Conservation (phyloP, 2,888 invertebrate species). For the Timema cristinae region DNA sequence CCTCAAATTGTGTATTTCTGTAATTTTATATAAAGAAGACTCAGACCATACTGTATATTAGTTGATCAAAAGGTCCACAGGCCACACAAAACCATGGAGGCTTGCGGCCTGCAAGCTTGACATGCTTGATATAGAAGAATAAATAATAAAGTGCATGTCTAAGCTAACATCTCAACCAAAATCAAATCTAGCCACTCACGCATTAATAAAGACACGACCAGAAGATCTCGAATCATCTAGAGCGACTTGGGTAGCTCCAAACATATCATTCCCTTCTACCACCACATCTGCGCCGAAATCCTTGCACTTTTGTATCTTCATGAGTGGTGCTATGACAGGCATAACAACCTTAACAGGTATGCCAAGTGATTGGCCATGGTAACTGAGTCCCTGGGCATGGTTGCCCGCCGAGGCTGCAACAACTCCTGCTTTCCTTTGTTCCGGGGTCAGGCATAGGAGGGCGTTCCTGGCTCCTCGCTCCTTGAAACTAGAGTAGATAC, state of each 20-base stretch:
- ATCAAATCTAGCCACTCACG: not conserved
- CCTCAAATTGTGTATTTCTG: too few relatives aligned
- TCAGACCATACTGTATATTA: too few relatives aligned
- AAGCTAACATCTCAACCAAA: too few relatives aligned
- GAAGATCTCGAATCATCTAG: constrained; percentile 42
- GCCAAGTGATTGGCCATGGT: constrained; percentile 50
- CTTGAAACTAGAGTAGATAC: constrained; percentile 46
- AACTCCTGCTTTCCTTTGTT: constrained; percentile 45
- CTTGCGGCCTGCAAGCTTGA: too few relatives aligned
- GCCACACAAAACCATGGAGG: too few relatives aligned
- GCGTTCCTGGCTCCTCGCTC: constrained; percentile 53
- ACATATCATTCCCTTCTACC: constrained; percentile 47
- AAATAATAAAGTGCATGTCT: too few relatives aligned
- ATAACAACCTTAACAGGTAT: constrained; percentile 53
- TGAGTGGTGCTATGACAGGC: constrained; percentile 54
- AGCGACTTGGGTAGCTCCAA: constrained; percentile 47
- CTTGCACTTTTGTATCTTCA: constrained; percentile 51
- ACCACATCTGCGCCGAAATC: constrained; percentile 51
- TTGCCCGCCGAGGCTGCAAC: constrained; percentile 55
- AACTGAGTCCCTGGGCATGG: constrained; percentile 53
- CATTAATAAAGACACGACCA: not conserved
- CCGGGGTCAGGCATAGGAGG: constrained; percentile 44
- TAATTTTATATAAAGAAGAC: too few relatives aligned
- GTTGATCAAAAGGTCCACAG: too few relatives aligned
- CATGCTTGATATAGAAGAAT: too few relatives aligned